Evolutionary conservation across 2,113 vertebrate genomes (phyloP).

Genomic region (Struthio camelus): DNA sequence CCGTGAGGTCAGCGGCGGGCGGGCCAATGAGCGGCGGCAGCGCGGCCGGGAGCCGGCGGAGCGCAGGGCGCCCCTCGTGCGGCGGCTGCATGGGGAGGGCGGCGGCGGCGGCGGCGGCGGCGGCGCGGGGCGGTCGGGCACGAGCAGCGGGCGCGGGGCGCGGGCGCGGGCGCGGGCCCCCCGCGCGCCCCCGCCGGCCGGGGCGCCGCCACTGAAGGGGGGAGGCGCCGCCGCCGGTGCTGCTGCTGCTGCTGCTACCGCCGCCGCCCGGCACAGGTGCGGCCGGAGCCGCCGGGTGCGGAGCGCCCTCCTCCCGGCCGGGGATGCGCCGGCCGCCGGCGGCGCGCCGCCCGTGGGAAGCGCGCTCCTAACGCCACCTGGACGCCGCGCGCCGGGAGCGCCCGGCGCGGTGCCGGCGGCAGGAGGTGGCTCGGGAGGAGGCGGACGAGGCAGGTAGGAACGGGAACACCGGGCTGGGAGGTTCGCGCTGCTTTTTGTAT

Average conservation of each 20-base stretch:
- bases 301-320: not conserved
- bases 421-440: not conserved
- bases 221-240: no score
- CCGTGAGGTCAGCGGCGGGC: slow-evolving; percentile 28
- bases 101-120: not conserved
- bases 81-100: not conserved
- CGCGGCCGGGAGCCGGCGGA: not conserved
- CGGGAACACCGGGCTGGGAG: not conserved
- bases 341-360: slow-evolving; percentile 24
- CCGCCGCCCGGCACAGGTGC: not conserved
- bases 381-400: not conserved
- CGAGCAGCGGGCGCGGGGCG: not conserved
- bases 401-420: not conserved
- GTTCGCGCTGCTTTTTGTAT: not conserved
- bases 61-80: not conserved
- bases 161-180: not conserved
- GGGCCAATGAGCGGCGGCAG: slow-evolving; percentile 31
- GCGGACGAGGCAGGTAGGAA: not conserved
- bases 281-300: not conserved
- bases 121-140: not conserved
- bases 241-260: no score
- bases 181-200: not conserved
- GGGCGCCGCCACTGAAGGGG: not conserved
- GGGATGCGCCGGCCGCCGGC: slow-evolving; percentile 1
- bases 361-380: slow-evolving; percentile 39